Percentiles rank a stretch among this genome's conserved stretches.
phyloP scores from a whole-genome alignment of 2,113 vertebrate genomes.

The Platysternon megacephalum region DNA sequence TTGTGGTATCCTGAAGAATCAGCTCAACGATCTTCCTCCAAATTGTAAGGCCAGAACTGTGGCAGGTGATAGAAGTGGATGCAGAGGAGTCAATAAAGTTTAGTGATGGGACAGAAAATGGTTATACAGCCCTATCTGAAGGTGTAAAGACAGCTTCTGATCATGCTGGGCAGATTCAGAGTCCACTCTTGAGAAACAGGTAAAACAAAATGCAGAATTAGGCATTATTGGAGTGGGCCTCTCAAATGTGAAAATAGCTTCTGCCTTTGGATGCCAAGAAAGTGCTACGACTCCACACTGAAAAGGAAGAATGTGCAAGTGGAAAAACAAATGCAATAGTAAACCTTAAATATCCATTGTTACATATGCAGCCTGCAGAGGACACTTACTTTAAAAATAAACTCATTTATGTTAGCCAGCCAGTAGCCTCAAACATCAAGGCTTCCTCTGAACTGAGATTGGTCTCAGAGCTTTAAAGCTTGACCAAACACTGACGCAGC shows the following conservation, averaged over 20 bases:
- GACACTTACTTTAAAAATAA: not conserved
- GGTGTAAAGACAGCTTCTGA: not conserved
- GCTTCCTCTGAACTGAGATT: not conserved
- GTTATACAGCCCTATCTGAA: too few relatives aligned
- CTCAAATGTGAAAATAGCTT: not conserved
- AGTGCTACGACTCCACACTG: not conserved
- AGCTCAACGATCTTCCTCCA: not conserved
- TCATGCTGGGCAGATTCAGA: not conserved
- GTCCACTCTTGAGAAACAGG: not conserved
- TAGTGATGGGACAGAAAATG: not conserved
- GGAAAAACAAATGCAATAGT: not conserved
- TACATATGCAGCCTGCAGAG: not conserved
- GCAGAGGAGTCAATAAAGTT: not conserved
- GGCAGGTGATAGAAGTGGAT: not conserved
- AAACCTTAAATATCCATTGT: not conserved
- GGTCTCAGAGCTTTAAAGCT: not conserved
- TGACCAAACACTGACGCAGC: not conserved
- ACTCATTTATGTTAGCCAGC: not conserved
- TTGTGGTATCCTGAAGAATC: not conserved
- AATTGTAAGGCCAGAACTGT: not conserved
- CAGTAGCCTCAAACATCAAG: not conserved
- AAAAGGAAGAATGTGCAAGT: not conserved
- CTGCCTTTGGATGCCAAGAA: not conserved
- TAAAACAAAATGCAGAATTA: not conserved
- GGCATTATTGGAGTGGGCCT: not conserved